phyloP scores from a whole-genome alignment of 2,888 invertebrate species.

The Standfussiana lucernea region DNA sequence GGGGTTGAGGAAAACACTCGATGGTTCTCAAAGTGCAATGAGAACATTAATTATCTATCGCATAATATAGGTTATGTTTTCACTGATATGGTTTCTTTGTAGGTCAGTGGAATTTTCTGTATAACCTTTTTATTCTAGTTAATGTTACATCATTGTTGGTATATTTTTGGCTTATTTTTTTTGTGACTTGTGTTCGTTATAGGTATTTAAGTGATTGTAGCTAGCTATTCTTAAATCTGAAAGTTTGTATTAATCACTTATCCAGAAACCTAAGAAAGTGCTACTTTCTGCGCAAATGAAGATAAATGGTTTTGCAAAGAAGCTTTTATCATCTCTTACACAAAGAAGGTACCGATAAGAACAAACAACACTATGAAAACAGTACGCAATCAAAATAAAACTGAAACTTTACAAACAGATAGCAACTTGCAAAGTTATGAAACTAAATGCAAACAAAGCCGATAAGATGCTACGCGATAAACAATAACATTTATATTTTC shows the following conservation, averaged over 20 bases:
- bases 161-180: background rate
- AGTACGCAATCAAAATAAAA: slow-evolving; percentile 17
- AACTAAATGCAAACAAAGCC: slow-evolving; percentile 12
- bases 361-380: background rate
- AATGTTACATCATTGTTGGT: too few relatives aligned
- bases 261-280: background rate
- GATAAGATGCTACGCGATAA: slow-evolving; percentile 8
- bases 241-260: slow-evolving; percentile 8
- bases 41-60: background rate
- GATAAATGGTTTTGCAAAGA: background rate
- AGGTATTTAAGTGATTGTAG: background rate
- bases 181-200: background rate
- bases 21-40: background rate
- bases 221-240: background rate
- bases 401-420: slow-evolving; percentile 7
- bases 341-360: background rate
- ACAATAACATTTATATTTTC: slow-evolving; percentile 39
- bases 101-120: background rate
- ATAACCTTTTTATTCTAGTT: background rate
- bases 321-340: too few relatives aligned
- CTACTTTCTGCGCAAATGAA: background rate
- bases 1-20: slow-evolving; percentile 1
- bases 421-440: slow-evolving; percentile 8
- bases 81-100: background rate
- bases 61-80: background rate